Percentiles rank a stretch among this genome's conserved stretches.
phyloP scores from a whole-genome alignment of 2,113 vertebrate species.

The Marcusenius ussheri region DNA sequence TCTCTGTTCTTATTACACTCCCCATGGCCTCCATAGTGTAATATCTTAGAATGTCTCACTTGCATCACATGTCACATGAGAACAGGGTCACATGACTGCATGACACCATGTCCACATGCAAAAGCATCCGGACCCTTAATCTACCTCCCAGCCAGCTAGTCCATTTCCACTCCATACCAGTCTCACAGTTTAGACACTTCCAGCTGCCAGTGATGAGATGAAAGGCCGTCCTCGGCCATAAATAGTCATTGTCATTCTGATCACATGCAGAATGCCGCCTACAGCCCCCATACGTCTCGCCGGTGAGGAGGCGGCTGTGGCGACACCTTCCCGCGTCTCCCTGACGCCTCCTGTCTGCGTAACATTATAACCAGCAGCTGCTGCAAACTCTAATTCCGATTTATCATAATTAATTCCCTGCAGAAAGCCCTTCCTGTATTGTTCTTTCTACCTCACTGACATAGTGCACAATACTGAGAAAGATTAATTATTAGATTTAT shows the following conservation, averaged over 20 bases:
- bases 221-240: not conserved
- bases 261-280: not conserved
- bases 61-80: not conserved
- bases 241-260: not conserved
- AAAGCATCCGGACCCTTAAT: not conserved
- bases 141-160: not conserved
- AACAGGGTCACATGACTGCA: not conserved
- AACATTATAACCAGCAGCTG: slow-evolving; percentile 4
- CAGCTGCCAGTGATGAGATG: not conserved
- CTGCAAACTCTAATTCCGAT: slow-evolving; percentile 19
- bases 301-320: not conserved
- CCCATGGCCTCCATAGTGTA: not conserved
- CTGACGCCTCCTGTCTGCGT: slow-evolving; percentile 11
- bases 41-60: not conserved
- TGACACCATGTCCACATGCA: not conserved
- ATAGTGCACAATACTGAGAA: slow-evolving; percentile 31
- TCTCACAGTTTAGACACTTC: not conserved
- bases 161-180: not conserved
- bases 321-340: not conserved
- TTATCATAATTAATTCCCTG: slow-evolving; percentile 27
- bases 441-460: slow-evolving; percentile 25
- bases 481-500: slow-evolving; percentile 37
- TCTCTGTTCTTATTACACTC: not conserved
- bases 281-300: not conserved
- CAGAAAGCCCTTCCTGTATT: slow-evolving; percentile 19